Conservation (phyloP, 2,888 invertebrate genomes). For the Drosophila basisetae region DNA sequence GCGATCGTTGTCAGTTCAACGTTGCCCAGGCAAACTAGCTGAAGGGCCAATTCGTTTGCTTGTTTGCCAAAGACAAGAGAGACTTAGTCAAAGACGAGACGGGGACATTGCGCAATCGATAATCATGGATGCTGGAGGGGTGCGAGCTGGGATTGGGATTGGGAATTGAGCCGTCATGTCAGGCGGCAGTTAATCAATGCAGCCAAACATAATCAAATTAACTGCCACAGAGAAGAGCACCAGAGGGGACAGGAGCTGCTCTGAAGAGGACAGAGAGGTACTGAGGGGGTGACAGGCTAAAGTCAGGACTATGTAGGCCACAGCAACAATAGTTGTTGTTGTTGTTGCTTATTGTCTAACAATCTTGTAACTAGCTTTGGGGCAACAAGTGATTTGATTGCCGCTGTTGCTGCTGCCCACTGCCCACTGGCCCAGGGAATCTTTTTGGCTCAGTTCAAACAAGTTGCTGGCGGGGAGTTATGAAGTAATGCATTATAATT, state of each 20-base stretch:
- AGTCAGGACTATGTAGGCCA: conserved; percentile 73
- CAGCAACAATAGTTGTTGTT: conserved; percentile 45
- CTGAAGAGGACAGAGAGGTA: neutral
- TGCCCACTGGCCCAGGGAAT: conserved; percentile 58
- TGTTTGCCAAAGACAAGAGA: conserved; percentile 66
- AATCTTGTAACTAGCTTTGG: conserved; percentile 61
- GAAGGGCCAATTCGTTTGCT: conserved; percentile 66
- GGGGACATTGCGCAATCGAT: conserved; percentile 80
- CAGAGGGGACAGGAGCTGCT: conserved; percentile 20
- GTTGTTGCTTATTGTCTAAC: conserved; percentile 49
- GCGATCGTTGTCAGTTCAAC: conserved; percentile 81
- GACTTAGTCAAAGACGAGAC: conserved; percentile 36
- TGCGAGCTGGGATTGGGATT: conserved; percentile 66
- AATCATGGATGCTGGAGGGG: conserved; percentile 70
- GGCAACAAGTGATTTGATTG: conserved; percentile 83
- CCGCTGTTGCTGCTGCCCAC: conserved; percentile 35
- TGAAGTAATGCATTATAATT: conserved; percentile 82
- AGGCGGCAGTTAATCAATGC: conserved; percentile 84
- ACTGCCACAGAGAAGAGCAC: conserved; percentile 70
- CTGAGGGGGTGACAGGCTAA: neutral
- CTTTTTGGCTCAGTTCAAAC: conserved; percentile 74
- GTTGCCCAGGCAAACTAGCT: conserved; percentile 48
- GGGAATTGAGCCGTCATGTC: conserved; percentile 85
- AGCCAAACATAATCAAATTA: conserved; percentile 79
- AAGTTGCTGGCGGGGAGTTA: conserved; percentile 79